Base-by-base conservation (phyloP, 2,113 vertebrate species). In the Connochaetes taurinus region DNA sequence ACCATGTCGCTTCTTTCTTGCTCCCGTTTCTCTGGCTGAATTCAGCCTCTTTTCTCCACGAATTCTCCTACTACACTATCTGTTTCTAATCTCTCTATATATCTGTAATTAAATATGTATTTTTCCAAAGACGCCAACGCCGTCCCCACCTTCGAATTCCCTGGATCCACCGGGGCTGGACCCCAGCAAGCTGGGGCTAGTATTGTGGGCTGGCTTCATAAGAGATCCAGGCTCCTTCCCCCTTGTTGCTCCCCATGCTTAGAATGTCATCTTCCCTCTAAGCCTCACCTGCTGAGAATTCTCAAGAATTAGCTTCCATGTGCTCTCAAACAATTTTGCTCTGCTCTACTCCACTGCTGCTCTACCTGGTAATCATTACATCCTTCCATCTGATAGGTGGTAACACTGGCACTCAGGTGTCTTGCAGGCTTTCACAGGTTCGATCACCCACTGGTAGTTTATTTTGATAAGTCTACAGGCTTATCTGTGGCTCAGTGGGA, bases 231-330 rank as follows among this genome's bases (percentile, higher is more conserved):
- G 7, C 19, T 67, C 52, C 5, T 78, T 78, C 76, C 27, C 15
- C 23, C 19, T 58, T 78, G 12, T 23, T 52, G 40, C 16, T 90
- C 71, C 29, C 43, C 15, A 45, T 53, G 11, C 11, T 19, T 45
- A 36, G 3, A 33, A 25, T 23, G 1, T 36, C 9, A 0, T 27
- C 21, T 50, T 74, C 13, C 13, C 2, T 3, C 1, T 2, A 29
- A 52, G 36, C 36, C 21, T 92, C 64, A 25, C 11, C 52, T 15
- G 27, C 60, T 87, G 19, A n/a, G 3, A 83, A 83, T 60, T 89
- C 23, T 57, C 55, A 84, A 47, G 36, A 33, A 14, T 67, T 76
- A 21, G 33, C 6, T n/a, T 29, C 85, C 4, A 67, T 1, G 17
- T 53, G 36, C 31, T 89, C 33, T 60, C 19, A 31, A 53, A n/a